Evolutionary conservation across 2,888 invertebrate species (phyloP).

Genomic region (Ctena decussata): DNA sequence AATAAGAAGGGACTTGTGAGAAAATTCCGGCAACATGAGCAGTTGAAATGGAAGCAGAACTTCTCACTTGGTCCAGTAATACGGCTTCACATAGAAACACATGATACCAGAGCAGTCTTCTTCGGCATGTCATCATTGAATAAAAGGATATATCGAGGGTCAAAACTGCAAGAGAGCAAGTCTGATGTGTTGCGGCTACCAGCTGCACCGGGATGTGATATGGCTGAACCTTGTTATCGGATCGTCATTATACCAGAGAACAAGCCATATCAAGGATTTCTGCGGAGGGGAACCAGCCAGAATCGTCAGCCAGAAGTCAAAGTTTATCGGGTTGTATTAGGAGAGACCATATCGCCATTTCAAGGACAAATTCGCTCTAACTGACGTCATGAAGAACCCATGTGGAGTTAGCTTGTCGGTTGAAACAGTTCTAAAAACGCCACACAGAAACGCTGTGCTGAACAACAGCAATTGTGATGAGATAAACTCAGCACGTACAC

Average conservation of each 20-base stretch:
- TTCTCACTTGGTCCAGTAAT: constrained; percentile 51
- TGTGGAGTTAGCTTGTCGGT: no score
- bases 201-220: constrained; percentile 42
- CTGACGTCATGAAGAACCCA: no score
- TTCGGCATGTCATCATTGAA: constrained; percentile 62
- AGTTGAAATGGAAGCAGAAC: constrained; percentile 20
- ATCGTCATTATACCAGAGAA: neutral
- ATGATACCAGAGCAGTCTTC: no score
- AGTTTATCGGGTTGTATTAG: constrained; percentile 51
- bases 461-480: no score
- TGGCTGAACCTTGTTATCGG: constrained; percentile 33
- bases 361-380: no score
- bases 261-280: neutral
- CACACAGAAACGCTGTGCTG: no score
- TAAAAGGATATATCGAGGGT: constrained; percentile 38
- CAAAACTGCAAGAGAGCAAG: constrained; percentile 57
- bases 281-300: neutral
- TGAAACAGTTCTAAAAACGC: no score
- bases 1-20: neutral
- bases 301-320: constrained; percentile 26
- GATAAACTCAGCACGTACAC: no score
- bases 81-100: constrained; percentile 28
- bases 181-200: constrained; percentile 39
- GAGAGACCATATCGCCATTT: constrained; percentile 50
- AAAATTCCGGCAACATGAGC: neutral